Base-by-base conservation (phyloP, 1,140 invertebrate species). In the Periplaneta americana region DNA sequence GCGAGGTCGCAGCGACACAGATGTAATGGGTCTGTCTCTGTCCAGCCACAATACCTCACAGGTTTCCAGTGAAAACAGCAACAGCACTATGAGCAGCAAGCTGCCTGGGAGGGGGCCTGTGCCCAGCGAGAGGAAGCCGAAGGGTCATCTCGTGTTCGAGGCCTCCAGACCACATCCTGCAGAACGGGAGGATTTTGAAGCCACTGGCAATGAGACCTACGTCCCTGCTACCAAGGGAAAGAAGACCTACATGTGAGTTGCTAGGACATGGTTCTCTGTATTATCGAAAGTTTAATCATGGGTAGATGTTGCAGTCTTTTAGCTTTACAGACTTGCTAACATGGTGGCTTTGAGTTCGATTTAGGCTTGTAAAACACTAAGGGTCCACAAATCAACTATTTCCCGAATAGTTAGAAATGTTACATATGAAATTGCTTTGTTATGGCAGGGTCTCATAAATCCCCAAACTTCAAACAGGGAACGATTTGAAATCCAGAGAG, bases 101-200 rank as follows among this genome's bases (percentile, higher is more conserved):
- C 18, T 75, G 11, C 9, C 17, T 13, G 31, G 34, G 9, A 28
- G 80, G 31, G 48, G 80, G 17, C 22, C 34, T 15, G n/a, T 35
- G 17, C 34, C 85, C 8, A 83, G 83, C 32, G 88, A 89, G 78
- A 85, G 87, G 33, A 89, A 90, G 80, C 84, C 86, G n/a, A 91
- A 91, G 83, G 87, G 87, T 82, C 88, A 89, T 79, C 85, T 91
- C 13, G 89, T 91, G 33, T 92, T 92, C 83, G 91, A 92, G 84
- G 89, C 90, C 5, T 90, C 91, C 3, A 87, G 92, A 81, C 82
- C 82, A 36, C 91, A 92, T 87, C 92, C 92, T 9, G 92, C 92
- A 0, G 92, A 93, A 82, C 87, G 92, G 35, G 92, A 93, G 85
- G 92, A 93, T 86, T 93, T 93, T 84, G 92, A 93, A 86, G 92